These are phyloP conservation scores for Ptilorrhoa leucosticta DNA, from an alignment of 2,113 vertebrate species.

Conservation along the genomic window DNA sequence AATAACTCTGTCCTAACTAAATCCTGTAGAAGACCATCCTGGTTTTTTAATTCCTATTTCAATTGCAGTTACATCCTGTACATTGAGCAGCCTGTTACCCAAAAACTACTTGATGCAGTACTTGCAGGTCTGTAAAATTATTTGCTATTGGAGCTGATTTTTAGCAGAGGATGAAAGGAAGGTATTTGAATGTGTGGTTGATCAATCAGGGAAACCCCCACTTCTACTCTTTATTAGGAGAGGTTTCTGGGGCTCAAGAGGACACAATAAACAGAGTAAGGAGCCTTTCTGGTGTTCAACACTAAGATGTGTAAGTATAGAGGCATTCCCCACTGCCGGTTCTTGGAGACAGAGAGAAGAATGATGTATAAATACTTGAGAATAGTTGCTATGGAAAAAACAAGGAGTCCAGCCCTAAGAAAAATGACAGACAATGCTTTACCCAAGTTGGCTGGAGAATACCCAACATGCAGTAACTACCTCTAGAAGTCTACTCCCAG, in stretches of 20 bases:
- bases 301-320: background rate
- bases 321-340: background rate
- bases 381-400: constrained; percentile 3
- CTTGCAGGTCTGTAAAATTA: background rate
- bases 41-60: background rate
- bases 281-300: background rate
- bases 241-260: background rate
- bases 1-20: background rate
- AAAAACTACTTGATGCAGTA: background rate
- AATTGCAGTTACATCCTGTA: background rate
- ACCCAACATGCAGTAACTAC: background rate
- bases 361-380: background rate
- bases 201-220: background rate
- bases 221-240: background rate
- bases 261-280: background rate
- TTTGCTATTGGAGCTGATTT: background rate
- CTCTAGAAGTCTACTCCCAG: background rate
- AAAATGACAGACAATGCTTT: background rate
- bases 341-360: background rate
- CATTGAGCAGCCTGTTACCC: background rate
- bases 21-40: background rate
- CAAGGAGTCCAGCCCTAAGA: background rate
- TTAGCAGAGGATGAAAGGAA: background rate
- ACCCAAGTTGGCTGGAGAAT: background rate
- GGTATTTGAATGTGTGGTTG: background rate